These are phyloP conservation scores for Cydia fagiglandana DNA, from an alignment of 1,140 invertebrate genomes.

Conservation along the genomic window DNA sequence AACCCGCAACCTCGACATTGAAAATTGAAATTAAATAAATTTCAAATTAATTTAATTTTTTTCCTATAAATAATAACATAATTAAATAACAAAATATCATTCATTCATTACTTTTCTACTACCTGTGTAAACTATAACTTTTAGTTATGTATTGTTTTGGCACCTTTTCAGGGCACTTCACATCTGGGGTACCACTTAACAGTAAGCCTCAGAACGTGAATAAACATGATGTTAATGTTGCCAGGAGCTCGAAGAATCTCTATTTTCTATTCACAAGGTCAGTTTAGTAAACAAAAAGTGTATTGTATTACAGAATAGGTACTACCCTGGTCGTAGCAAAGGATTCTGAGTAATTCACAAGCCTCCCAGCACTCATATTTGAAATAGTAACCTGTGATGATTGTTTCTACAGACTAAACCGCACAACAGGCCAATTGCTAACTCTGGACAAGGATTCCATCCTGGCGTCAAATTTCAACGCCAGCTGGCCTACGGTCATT, in stretches of 20 bases:
- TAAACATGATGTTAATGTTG: neutral
- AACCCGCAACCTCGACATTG: too few species aligned
- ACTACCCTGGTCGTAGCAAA: too few species aligned
- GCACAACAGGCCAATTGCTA: neutral
- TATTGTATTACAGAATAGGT: too few species aligned
- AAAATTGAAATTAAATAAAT: too few species aligned
- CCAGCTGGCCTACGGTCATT: neutral
- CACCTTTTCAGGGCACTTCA: neutral
- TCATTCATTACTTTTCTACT: too few species aligned
- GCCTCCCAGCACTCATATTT: too few species aligned
- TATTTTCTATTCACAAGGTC: slow-evolving; percentile 19
- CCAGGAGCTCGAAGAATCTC: neutral
- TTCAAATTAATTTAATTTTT: too few species aligned
- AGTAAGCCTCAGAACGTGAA: neutral
- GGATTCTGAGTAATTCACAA: too few species aligned
- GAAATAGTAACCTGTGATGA: too few species aligned
- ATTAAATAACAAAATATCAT: too few species aligned
- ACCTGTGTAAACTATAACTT: too few species aligned
- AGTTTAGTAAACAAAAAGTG: neutral
- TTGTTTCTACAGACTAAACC: neutral
- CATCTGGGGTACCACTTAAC: neutral
- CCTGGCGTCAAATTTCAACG: slow-evolving; percentile 30
- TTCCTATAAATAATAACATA: too few species aligned
- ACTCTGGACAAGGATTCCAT: slow-evolving; percentile 32
- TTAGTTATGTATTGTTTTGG: neutral